Base-by-base conservation (phyloP, 2,797 vertebrate species). In the Nyctibius grandis region DNA sequence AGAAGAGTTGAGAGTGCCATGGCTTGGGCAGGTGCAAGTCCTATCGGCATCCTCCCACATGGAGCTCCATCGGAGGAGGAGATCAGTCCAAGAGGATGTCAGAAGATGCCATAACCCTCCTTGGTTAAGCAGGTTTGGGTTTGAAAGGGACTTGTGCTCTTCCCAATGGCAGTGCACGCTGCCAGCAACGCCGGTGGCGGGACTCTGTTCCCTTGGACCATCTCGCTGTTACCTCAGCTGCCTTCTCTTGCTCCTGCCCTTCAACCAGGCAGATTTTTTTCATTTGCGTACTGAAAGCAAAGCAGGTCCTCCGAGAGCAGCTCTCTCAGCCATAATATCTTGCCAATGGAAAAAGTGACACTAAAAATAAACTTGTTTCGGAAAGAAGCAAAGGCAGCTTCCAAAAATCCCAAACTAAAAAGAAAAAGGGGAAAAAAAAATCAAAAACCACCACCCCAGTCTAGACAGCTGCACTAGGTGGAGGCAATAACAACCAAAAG, bases 321-420 rank as follows among this genome's bases (percentile, higher is more conserved):
- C 57, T 64, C 76, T 78, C 64, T 90, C 64, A 65, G 65, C 85
- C 82, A 8, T 83, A 44, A 14, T 65, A 88, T 94, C 95, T 94
- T 95, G 96, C 96, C 97, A 97, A 56, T 96, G 96, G 97, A 97
- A 97, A 97, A 97, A 97, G 85, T 93, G 82, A 96, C 95, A 70
- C 95, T 93, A 94, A 95, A 96, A 97, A 96, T 97, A 94, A 88
- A 91, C 85, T 88, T 57, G 57, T 86, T 93, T 93, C 45, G 29
- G 93, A 95, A 97, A 90, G 80, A 92, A 92, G 88, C 56, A 89
- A 94, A 91, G 14, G 75, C 91, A 54, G 74, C 91, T 94, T 89
- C 93, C 93, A 95, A 95, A 93, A 92, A 86, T 88, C 92, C 92
- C 33, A 3, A 90, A 10, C 79, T 93, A 64, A 65, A 91, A 93